Conservation (phyloP, 2,888 invertebrate genomes). For the Cantharis nigra region DNA sequence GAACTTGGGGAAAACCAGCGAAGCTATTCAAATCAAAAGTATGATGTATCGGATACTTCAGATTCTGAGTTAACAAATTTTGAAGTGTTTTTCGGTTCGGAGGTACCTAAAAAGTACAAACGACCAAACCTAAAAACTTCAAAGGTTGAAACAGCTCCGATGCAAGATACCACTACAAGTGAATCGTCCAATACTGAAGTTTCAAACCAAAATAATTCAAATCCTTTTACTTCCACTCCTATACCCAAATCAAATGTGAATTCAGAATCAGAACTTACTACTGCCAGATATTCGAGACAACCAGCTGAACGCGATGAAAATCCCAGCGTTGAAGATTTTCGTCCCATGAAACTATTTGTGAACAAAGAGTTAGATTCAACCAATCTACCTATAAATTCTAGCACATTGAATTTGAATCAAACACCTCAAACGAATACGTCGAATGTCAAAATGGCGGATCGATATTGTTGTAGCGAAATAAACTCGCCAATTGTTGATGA, state of each 20-base stretch:
- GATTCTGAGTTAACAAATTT: slow-evolving; percentile 19
- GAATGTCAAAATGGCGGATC: background rate
- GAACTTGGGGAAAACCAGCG: background rate
- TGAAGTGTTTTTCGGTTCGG: slow-evolving; percentile 8
- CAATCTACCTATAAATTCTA: no score
- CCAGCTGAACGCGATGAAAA: slow-evolving; percentile 25
- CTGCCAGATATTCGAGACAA: slow-evolving; percentile 16
- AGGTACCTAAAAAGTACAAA: background rate
- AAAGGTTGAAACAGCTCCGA: background rate
- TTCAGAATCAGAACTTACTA: background rate
- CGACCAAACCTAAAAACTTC: background rate
- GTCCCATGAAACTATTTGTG: background rate
- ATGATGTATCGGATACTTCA: background rate
- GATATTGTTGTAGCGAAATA: slow-evolving; percentile 5
- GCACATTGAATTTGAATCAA: background rate
- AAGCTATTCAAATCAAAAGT: background rate
- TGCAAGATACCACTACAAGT: background rate
- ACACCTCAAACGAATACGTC: background rate
- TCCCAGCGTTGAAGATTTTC: background rate
- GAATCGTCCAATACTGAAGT: background rate
- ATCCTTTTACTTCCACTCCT: background rate
- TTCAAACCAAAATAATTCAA: background rate
- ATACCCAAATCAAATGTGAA: background rate
- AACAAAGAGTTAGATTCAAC: background rate
- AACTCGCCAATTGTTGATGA: background rate